Percentiles rank a stretch among this genome's conserved stretches.
phyloP scores from a whole-genome alignment of 1,140 invertebrate species.

The Leptopilina boulardi region DNA sequence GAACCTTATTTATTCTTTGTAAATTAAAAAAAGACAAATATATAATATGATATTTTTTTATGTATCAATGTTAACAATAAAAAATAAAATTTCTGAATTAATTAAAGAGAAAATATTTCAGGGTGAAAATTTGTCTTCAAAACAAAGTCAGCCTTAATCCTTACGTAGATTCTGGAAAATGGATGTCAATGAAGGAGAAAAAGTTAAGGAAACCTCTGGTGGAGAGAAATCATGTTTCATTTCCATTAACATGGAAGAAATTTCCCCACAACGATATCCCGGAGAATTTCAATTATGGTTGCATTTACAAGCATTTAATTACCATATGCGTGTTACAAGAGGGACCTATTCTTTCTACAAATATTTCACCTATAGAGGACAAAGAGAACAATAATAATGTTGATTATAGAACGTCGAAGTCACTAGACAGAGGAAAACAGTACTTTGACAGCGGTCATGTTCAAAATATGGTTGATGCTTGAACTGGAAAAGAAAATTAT shows the following conservation, averaged over 20 bases:
- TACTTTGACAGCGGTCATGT: slow-evolving; percentile 33
- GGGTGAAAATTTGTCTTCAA: slow-evolving; percentile 1
- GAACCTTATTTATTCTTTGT: too few relatives aligned
- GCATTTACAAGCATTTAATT: not conserved
- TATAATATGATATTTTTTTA: too few relatives aligned
- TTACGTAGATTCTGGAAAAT: slow-evolving; percentile 29
- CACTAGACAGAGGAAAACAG: not conserved
- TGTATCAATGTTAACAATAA: not conserved
- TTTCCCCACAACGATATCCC: not conserved
- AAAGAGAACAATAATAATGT: not conserved
- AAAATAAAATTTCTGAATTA: not conserved
- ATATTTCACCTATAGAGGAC: not conserved
- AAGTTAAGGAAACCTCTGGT: not conserved
- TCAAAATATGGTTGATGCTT: not conserved
- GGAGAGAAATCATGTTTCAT: not conserved
- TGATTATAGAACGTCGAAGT: not conserved
- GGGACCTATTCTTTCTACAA: not conserved
- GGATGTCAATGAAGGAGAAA: slow-evolving; percentile 19
- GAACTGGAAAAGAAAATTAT: not conserved
- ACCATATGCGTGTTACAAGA: not conserved
- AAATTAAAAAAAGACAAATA: too few relatives aligned
- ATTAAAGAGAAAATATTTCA: slow-evolving; percentile 10
- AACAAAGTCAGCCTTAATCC: not conserved
- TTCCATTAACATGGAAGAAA: not conserved
- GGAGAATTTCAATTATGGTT: not conserved